phyloP scores from a whole-genome alignment of 2,797 vertebrate genomes.

The Xenops minutus region DNA sequence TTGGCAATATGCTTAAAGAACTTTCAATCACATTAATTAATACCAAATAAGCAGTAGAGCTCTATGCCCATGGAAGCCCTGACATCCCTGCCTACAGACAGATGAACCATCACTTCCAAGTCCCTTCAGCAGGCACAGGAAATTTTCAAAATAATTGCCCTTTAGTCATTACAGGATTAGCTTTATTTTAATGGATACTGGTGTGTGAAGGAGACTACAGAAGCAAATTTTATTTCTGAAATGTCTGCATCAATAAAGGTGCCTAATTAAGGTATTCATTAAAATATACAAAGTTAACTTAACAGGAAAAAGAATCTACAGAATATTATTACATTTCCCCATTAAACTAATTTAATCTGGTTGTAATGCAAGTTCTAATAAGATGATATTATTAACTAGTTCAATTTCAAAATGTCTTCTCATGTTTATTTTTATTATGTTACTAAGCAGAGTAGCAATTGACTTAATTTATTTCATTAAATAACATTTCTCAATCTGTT shows the following conservation, averaged over 20 bases:
- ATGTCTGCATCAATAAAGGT: slow-evolving; percentile 61
- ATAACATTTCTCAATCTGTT: slow-evolving; percentile 31
- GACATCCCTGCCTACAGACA: background rate
- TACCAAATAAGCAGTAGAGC: background rate
- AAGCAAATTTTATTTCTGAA: slow-evolving; percentile 64
- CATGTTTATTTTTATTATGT: slow-evolving; percentile 61
- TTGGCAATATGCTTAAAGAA: background rate
- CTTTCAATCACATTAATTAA: background rate
- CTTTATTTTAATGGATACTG: slow-evolving; percentile 42
- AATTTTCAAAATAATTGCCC: slow-evolving; percentile 1
- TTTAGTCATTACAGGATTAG: background rate
- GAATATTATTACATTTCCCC: slow-evolving; percentile 47
- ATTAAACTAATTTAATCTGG: slow-evolving; percentile 65
- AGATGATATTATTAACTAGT: slow-evolving; percentile 66
- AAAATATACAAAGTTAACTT: slow-evolving; percentile 65
- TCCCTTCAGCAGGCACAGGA: slow-evolving; percentile 6
- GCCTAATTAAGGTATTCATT: slow-evolving; percentile 67
- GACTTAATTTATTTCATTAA: slow-evolving; percentile 58
- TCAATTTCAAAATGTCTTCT: slow-evolving; percentile 62
- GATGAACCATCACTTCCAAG: background rate
- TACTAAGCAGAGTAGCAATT: slow-evolving; percentile 44
- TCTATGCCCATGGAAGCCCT: background rate
- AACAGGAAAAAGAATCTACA: slow-evolving; percentile 22
- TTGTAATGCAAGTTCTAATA: slow-evolving; percentile 60
- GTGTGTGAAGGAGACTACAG: background rate